Conservation (phyloP, 1,140 invertebrate genomes). For the Zaprionus nigranus region DNA sequence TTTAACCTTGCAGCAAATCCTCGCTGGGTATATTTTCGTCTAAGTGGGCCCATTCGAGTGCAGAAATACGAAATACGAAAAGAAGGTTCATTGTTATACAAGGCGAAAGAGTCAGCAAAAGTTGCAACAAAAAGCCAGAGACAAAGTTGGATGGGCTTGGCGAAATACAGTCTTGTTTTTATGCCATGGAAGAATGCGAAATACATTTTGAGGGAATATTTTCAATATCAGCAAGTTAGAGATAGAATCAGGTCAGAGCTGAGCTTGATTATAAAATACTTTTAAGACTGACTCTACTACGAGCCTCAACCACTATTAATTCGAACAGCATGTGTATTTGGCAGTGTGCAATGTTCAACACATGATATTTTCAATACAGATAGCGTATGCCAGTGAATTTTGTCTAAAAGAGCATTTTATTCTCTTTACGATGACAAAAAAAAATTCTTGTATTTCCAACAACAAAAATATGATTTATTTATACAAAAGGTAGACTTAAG, state of each 20-base stretch:
- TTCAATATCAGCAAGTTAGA: neutral
- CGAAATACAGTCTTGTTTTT: neutral
- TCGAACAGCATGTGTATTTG: too few species aligned
- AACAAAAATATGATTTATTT: too few species aligned
- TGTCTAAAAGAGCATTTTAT: too few species aligned
- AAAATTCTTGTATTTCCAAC: too few species aligned
- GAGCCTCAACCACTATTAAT: too few species aligned
- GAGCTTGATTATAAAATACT: too few species aligned
- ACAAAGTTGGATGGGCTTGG: neutral
- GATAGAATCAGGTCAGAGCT: neutral
- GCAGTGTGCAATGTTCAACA: too few species aligned
- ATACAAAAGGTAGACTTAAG: too few species aligned
- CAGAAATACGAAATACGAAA: constrained; percentile 12
- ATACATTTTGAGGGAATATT: neutral
- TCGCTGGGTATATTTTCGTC: constrained; percentile 20
- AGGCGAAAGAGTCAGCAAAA: constrained; percentile 22
- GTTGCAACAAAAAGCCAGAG: constrained; percentile 6
- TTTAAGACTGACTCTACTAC: too few species aligned
- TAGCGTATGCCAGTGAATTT: too few species aligned
- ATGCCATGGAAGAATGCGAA: neutral
- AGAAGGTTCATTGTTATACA: constrained; percentile 27
- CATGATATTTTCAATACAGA: too few species aligned
- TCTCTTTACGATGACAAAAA: too few species aligned
- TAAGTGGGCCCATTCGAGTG: constrained; percentile 13
- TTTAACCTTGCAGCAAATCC: constrained; percentile 28